Evolutionary conservation across 1,140 invertebrate species (phyloP).

Genomic region (Episyrphus balteatus): DNA sequence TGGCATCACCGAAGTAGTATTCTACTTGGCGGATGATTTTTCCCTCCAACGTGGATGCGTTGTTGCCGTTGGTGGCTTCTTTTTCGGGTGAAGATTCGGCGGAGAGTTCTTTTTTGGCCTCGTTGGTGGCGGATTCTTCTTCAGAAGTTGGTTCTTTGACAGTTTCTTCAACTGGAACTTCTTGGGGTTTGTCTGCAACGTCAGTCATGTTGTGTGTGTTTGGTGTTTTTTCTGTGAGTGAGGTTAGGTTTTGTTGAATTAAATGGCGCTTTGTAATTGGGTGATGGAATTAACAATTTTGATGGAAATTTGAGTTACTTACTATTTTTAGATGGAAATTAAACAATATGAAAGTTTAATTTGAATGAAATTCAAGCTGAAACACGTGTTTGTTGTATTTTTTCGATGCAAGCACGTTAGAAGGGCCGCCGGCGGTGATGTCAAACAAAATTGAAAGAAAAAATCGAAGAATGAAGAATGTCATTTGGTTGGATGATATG

Average conservation of each 20-base stretch:
- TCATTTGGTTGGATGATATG: too few relatives aligned
- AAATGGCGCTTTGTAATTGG: too few relatives aligned
- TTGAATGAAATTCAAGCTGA: too few relatives aligned
- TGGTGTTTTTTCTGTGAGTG: not conserved
- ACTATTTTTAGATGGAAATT: too few relatives aligned
- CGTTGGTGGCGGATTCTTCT: constrained; percentile 3
- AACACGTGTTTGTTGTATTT: too few relatives aligned
- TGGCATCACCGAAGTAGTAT: constrained; percentile 71
- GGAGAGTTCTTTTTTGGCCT: constrained; percentile 7
- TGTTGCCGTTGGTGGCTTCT: not conserved
- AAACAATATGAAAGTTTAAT: too few relatives aligned
- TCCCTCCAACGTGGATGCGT: constrained; percentile 39
- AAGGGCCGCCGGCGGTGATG: too few relatives aligned
- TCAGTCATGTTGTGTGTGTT: constrained; percentile 18
- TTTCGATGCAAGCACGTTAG: too few relatives aligned
- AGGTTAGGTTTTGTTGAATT: not conserved
- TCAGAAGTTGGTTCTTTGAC: constrained; percentile 12
- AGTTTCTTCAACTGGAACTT: constrained; percentile 8
- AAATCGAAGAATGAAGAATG: too few relatives aligned
- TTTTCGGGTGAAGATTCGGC: constrained; percentile 2
- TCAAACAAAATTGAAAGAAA: too few relatives aligned
- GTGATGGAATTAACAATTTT: too few relatives aligned
- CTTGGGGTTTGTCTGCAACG: constrained; percentile 14
- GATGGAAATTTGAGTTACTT: too few relatives aligned
- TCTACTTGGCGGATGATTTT: constrained; percentile 52